Evolutionary conservation across 2,888 invertebrate genomes (phyloP), one percentile per base, ranked within the genome.

Genomic region (Drosophila kanekoi): DNA sequence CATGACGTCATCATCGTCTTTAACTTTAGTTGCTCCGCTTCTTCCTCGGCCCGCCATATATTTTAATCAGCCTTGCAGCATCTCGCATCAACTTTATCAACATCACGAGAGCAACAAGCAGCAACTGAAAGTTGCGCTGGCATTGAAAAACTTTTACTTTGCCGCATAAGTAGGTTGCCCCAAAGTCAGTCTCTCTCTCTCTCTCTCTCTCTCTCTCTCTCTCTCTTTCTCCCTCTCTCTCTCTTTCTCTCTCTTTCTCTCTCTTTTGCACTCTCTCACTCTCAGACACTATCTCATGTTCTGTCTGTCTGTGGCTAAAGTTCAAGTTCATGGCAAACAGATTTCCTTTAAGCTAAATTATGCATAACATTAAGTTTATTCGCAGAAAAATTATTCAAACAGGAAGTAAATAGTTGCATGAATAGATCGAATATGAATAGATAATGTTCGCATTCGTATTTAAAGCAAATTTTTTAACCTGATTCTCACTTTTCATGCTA

Each of bases 141-240:
- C 85, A 85, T 82, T 83, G 85, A 82, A 80, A 82, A 82, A 80
- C 68, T 80, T 85, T 81, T 75, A 63, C 73, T 82, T 72, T 80
- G 70, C 63, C 78, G 49, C 67, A 76, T 81, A 84, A 81, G 84
- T 81, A 83, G 81, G 81, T 83, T 83, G 77, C 59, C 32, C 9
- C 37, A 43, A 54, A 47, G 64, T 59, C 40, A 28, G 28, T 28
- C 40, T 28, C 16, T 13, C 48, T n/a, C 33, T 18, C 13, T 3
- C 13, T 8, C 40, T 1, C 40, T 20, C 13, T 14, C 20, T 9
- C 11, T 28, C 1, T 32, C 11, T 18, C 44, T 3, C 23, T 11
- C 32, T 35, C 20, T 32, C 38, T 14, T 20, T 11, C 13, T 4
- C 16, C 1, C 0, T 9, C 11, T 28, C 1, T 37, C 11, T 18